These are phyloP conservation scores for Ruditapes philippinarum DNA, from an alignment of 1,140 invertebrate genomes.

Conservation along the genomic window DNA sequence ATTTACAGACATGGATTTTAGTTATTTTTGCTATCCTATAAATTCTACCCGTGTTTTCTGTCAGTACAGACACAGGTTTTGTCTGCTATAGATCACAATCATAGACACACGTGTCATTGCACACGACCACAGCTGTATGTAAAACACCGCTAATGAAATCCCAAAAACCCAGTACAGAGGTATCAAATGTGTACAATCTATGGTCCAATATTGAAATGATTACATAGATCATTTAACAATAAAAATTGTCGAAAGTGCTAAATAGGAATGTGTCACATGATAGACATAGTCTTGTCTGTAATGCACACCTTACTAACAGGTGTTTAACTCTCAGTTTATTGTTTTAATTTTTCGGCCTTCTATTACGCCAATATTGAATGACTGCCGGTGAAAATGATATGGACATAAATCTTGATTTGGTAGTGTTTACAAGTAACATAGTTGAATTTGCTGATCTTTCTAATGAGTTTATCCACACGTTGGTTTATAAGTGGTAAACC, in stretches of 20 bases:
- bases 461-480: neutral
- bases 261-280: neutral
- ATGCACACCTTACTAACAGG: conserved; percentile 37
- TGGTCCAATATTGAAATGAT: conserved; percentile 15
- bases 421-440: neutral
- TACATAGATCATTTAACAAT: conserved; percentile 42
- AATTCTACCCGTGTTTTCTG: neutral
- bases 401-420: neutral
- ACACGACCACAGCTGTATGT: neutral
- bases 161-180: neutral
- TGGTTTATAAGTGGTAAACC: neutral
- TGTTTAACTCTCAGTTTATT: conserved; percentile 28
- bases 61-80: neutral
- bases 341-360: conserved; percentile 35
- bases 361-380: neutral
- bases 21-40: neutral
- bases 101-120: conserved; percentile 3
- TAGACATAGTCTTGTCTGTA: conserved; percentile 31
- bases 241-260: neutral
- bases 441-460: neutral
- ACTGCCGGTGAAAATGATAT: neutral
- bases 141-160: conserved; percentile 2
- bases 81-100: conserved; percentile 5
- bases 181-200: conserved; percentile 6
- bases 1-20: too few relatives aligned